These are phyloP conservation scores for Poeciliopsis occidentalis DNA, from an alignment of 2,113 vertebrate species.

Conservation along the genomic window DNA sequence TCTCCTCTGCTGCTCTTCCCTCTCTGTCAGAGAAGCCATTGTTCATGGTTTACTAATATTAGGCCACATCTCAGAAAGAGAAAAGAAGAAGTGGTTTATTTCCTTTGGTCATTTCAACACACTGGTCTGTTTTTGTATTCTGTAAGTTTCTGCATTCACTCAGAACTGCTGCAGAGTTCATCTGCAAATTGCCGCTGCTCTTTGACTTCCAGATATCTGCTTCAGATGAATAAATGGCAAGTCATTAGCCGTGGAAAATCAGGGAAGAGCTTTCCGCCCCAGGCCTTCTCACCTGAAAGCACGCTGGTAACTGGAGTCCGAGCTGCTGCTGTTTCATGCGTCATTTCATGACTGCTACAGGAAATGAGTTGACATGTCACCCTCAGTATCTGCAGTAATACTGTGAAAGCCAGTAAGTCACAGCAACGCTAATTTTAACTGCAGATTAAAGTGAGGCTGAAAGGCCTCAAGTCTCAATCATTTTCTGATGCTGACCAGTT, in stretches of 20 bases:
- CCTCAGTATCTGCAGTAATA: slow-evolving; percentile 8
- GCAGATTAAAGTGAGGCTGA: neutral
- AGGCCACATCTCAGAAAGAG: slow-evolving; percentile 16
- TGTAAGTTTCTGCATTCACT: slow-evolving; percentile 22
- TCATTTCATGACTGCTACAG: slow-evolving; percentile 37
- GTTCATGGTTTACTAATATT: slow-evolving; percentile 47
- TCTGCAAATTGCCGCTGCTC: neutral
- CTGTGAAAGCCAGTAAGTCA: neutral
- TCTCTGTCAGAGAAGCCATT: slow-evolving; percentile 53
- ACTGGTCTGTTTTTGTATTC: slow-evolving; percentile 20
- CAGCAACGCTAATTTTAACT: neutral
- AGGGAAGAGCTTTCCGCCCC: slow-evolving; percentile 5
- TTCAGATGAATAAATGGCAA: neutral
- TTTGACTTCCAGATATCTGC: neutral
- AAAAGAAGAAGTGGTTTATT: slow-evolving; percentile 1
- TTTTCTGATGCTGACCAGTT: neutral
- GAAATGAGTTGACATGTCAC: slow-evolving; percentile 26
- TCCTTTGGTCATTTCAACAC: slow-evolving; percentile 34
- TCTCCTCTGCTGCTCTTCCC: slow-evolving; percentile 1
- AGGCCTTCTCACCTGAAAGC: neutral
- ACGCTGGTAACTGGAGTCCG: neutral
- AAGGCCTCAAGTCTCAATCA: neutral
- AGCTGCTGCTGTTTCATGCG: neutral
- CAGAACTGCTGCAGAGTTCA: slow-evolving; percentile 4
- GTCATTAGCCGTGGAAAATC: neutral